A percentile compares a stretch with the other conserved stretches of the same genome.
Evolutionary conservation across 1,140 invertebrate species (phyloP).

Genomic region (Aleiodes sp.): DNA sequence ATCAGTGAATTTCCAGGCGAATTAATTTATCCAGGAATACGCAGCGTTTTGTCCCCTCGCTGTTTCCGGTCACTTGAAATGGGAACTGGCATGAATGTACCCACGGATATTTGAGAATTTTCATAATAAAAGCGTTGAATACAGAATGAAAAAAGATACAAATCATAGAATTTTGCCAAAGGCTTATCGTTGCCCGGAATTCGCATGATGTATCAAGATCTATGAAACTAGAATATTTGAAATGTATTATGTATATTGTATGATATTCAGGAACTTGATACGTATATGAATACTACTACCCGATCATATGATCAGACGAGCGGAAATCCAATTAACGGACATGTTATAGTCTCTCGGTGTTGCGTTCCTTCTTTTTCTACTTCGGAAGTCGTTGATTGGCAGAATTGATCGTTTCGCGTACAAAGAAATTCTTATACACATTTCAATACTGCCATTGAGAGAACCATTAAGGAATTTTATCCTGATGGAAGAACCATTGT

Average conservation of each 20-base stretch:
- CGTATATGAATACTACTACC: background rate
- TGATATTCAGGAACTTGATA: background rate
- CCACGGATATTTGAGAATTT: background rate
- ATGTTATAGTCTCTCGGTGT: background rate
- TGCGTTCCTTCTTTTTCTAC: background rate
- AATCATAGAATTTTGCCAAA: too few species aligned
- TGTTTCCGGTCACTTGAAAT: slow-evolving; percentile 11
- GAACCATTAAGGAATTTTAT: background rate
- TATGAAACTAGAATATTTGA: background rate
- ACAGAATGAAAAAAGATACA: background rate
- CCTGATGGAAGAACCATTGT: too few species aligned
- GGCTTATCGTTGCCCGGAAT: background rate
- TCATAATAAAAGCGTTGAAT: background rate
- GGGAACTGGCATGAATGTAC: background rate
- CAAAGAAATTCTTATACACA: background rate
- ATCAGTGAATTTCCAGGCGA: background rate
- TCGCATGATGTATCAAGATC: background rate
- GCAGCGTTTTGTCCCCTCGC: background rate
- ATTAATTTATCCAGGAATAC: background rate
- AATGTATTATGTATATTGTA: background rate
- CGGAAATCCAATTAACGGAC: background rate
- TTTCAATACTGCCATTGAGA: background rate
- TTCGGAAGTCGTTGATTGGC: slow-evolving; percentile 12
- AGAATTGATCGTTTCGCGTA: background rate
- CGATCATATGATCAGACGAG: background rate